These are phyloP conservation scores for Netelia melanura DNA, from an alignment of 2,888 invertebrate genomes.

Conservation along the genomic window DNA sequence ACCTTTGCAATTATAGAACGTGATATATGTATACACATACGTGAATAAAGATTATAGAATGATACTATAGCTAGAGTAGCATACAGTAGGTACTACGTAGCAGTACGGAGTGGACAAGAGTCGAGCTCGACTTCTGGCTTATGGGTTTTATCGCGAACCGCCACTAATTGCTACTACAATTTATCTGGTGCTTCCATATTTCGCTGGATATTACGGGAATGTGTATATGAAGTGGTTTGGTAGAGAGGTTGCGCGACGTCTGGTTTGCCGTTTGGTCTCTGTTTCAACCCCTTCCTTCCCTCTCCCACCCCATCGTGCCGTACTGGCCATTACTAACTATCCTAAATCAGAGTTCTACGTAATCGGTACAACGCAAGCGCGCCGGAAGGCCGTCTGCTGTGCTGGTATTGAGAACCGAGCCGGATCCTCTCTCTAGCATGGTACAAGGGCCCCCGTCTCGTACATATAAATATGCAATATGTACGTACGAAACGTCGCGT, in stretches of 20 bases:
- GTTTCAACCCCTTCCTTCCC: slow-evolving; percentile 29
- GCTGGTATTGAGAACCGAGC: slow-evolving; percentile 37
- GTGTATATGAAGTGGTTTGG: slow-evolving; percentile 18
- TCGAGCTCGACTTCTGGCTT: slow-evolving; percentile 70
- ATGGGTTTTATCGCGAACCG: slow-evolving; percentile 77
- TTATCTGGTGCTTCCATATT: slow-evolving; percentile 75
- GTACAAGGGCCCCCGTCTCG: neutral
- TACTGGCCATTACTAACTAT: slow-evolving; percentile 70
- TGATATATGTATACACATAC: neutral
- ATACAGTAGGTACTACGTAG: neutral
- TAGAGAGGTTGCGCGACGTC: slow-evolving; percentile 48
- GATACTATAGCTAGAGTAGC: slow-evolving; percentile 12
- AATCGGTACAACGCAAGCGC: slow-evolving; percentile 57
- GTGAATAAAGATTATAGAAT: neutral
- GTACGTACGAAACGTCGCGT: neutral
- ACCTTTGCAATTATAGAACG: no score
- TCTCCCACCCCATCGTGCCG: slow-evolving; percentile 18
- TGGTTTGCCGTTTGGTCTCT: slow-evolving; percentile 56
- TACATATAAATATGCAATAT: neutral
- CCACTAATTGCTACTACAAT: slow-evolving; percentile 77
- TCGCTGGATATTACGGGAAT: slow-evolving; percentile 69
- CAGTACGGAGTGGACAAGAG: slow-evolving; percentile 44
- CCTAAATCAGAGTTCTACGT: slow-evolving; percentile 71
- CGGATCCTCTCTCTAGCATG: slow-evolving; percentile 7
- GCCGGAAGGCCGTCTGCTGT: slow-evolving; percentile 48